A percentile compares a stretch with the other conserved stretches of the same genome.
Conservation (phyloP, 2,888 invertebrate species). For the Neoascia interrupta region DNA sequence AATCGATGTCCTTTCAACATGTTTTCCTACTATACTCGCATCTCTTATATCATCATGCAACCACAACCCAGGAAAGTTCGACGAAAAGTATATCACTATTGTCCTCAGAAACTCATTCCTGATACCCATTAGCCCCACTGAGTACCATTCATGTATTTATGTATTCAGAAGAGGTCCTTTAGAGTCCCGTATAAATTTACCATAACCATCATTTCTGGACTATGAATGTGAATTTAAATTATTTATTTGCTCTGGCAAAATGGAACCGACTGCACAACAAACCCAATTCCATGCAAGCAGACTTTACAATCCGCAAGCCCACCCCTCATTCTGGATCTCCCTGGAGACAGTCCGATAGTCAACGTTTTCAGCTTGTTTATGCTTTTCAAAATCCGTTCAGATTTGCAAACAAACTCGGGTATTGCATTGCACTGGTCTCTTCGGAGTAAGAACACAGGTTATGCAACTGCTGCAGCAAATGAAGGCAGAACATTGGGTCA, state of each 20-base stretch:
- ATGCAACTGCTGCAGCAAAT: conserved; percentile 18
- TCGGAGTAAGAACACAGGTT: conserved; percentile 9
- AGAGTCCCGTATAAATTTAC: conserved; percentile 21
- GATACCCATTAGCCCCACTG: conserved; percentile 2
- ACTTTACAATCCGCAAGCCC: too few species aligned
- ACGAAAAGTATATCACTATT: not conserved
- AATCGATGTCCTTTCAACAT: conserved; percentile 6
- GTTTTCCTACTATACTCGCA: not conserved
- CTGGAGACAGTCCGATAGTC: conserved; percentile 48
- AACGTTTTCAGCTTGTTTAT: conserved; percentile 48
- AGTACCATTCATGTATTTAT: too few species aligned
- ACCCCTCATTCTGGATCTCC: conserved; percentile 12
- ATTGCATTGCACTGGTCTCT: too few species aligned
- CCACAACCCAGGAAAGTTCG: not conserved
- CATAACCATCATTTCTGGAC: conserved; percentile 24
- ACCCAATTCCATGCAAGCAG: conserved; percentile 5
- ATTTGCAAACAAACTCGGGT: conserved; percentile 45
- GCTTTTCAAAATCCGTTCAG: conserved; percentile 56
- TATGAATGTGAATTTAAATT: conserved; percentile 55
- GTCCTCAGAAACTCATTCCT: not conserved
- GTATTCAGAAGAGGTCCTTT: conserved; percentile 2
- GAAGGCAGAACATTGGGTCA: conserved; percentile 9
- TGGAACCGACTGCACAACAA: conserved; percentile 36
- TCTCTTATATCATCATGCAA: conserved; percentile 4
- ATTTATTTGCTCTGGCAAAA: conserved; percentile 55